Evolutionary conservation across 2,888 invertebrate species (phyloP), one percentile per base, ranked within the genome.

Genomic region (Clepsis dumicolana): DNA sequence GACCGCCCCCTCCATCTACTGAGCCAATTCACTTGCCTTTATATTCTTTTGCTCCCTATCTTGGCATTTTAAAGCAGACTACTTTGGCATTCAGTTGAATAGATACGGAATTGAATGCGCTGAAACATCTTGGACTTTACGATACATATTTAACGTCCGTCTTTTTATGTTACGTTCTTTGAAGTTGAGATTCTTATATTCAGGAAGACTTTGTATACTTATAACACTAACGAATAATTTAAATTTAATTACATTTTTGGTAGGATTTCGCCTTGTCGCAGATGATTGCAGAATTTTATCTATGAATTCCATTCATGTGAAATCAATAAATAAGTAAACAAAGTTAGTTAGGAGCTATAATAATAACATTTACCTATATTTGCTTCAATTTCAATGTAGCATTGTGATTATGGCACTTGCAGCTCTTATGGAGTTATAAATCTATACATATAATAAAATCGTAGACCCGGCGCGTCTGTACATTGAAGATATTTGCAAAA

Each of bases 21-120:
- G 73, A 75, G 80, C 83, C 88, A 86, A 89, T 90, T 88, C 88
- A 82, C 86, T 87, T 82, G 83, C 81, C 79, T 87, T 87, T 87
- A 83, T 87, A 88, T 82, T 87, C 87, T 87, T 87, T 87, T 85
- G 83, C 85, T 82, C 78, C 76, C 83, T 82, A 83, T 84, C 82
- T 82, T 77, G 77, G 77, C 84, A 80, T 83, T 84, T 84, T 84
- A 83, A 86, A 83, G 65, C 59, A 70, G 66, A 56, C 70, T 67
- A 65, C 67, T 70, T 70, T 67, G 67, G 64, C 59, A 64, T 69
- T 69, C 69, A 64, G 44, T 60, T 64, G 60, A 64, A 69, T 64
- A 44, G 64, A 54, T 48, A 56, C 48, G 44, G 60, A 64, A 64
- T 69, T 65, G 60, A 69, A 64, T 64, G 48, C 38, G 60, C 59